Evolutionary conservation across 2,113 vertebrate genomes (phyloP), one percentile per base, ranked within the genome.

Genomic region (Pelecanoides urinatrix): DNA sequence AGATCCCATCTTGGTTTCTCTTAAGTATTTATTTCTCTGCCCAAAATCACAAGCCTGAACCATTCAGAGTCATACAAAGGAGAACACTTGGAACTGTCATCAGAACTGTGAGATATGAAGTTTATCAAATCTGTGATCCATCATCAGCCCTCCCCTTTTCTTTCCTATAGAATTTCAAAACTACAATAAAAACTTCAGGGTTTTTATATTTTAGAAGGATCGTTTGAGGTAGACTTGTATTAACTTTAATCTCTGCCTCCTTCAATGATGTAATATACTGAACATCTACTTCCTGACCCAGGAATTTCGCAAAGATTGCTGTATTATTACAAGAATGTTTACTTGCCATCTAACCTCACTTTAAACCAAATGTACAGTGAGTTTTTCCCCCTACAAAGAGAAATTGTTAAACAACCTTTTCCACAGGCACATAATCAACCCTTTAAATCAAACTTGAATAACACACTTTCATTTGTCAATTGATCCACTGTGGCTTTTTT

Each of bases 311-410:
- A 95, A 84, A 92, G 91, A 87, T 88, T 77, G 45, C 93, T 93
- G 65, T 96, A 96, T 94, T 96, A 97, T 92, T 97, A 77, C 61
- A 92, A 96, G 91, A 88, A 90, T 95, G 90, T 98, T 98, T 98
- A 96, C 96, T 98, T 97, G 91, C 96, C 95, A 96, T 94, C 92
- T 96, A 96, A 94, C 94, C 94, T 96, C 87, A 79, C 91, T 97
- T 97, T 91, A 86, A 97, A 94, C 77, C 59, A 85, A 97, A 97
- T 27, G 40, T 87, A 78, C 63, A 27, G 88, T 32, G 80, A 87
- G 58, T 29, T 94, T 96, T 94, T 89, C n/a, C 3, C 47, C n/a
- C 80, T 47, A 91, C 92, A 96, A 95, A 97, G 92, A 81, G 80
- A 95, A 94, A 94, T 65, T 94, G 94, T 95, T 91, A 87, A 92